These are phyloP conservation scores for Sinocyclocheilus rhinocerous DNA, from an alignment of 2,113 vertebrate species.

Conservation along the genomic window DNA sequence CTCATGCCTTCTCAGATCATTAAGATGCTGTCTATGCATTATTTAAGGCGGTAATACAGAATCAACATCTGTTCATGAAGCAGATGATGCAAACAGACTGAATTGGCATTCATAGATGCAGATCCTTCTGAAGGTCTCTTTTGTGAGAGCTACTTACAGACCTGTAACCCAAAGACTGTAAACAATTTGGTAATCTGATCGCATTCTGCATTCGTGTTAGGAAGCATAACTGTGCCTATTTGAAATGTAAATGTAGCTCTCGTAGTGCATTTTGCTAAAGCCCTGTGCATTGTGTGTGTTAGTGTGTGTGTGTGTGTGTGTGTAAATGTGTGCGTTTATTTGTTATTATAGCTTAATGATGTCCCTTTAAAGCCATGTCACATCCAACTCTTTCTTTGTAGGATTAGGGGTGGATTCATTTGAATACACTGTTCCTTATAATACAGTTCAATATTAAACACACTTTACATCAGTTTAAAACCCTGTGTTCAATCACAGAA, in stretches of 20 bases:
- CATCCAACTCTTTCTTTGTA: conserved; percentile 49
- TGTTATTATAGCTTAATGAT: conserved; percentile 39
- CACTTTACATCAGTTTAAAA: conserved; percentile 45
- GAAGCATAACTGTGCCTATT: not conserved
- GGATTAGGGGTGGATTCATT: conserved; percentile 61
- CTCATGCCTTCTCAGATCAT: not conserved
- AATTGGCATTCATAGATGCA: not conserved
- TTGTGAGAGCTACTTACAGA: not conserved
- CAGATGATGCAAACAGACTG: not conserved
- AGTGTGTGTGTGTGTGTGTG: not conserved
- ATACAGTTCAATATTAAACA: conserved; percentile 45
- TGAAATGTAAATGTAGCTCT: not conserved
- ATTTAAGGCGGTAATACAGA: conserved; percentile 13
- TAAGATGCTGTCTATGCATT: not conserved
- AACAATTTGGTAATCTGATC: not conserved
- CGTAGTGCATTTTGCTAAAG: not conserved
- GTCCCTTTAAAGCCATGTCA: conserved; percentile 43
- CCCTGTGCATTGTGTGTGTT: conserved; percentile 1
- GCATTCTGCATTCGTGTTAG: not conserved
- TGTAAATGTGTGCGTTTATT: conserved; percentile 17
- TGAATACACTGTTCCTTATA: conserved; percentile 35
- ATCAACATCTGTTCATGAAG: conserved; percentile 25
- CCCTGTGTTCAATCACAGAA: conserved; percentile 41
- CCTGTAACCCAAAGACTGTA: not conserved
- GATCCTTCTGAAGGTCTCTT: not conserved